phyloP scores from a whole-genome alignment of 2,888 invertebrate genomes.

The Macrostomum cliftonense region DNA sequence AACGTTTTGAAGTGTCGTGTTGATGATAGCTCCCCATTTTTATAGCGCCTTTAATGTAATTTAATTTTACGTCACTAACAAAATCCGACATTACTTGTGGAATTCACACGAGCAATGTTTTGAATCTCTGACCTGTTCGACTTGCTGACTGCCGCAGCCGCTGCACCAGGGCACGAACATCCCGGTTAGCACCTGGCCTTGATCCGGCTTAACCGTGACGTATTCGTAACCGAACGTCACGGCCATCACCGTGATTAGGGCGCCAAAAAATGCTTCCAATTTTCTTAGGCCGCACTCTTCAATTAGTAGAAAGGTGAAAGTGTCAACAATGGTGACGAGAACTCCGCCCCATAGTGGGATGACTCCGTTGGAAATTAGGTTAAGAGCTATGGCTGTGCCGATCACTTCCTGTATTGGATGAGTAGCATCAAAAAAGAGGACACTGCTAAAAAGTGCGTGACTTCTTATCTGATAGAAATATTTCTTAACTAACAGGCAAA shows the following conservation, averaged over 20 bases:
- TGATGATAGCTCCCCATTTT: no score
- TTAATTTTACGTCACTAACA: no score
- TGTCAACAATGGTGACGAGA: slow-evolving; percentile 59
- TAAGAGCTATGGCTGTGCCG: slow-evolving; percentile 69
- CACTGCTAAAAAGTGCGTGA: background rate
- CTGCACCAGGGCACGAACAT: slow-evolving; percentile 62
- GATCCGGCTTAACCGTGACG: slow-evolving; percentile 43
- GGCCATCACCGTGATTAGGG: slow-evolving; percentile 61
- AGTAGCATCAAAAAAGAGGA: no score
- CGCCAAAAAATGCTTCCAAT: slow-evolving; percentile 59
- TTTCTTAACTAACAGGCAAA: no score
- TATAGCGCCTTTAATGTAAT: no score
- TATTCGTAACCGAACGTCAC: slow-evolving; percentile 54
- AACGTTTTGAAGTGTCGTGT: no score
- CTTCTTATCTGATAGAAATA: background rate
- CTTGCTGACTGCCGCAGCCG: slow-evolving; percentile 43
- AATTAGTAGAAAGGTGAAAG: slow-evolving; percentile 64
- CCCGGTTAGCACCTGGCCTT: slow-evolving; percentile 51
- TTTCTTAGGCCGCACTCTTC: slow-evolving; percentile 58
- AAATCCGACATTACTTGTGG: no score
- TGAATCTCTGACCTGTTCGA: slow-evolving; percentile 25
- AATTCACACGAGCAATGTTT: no score
- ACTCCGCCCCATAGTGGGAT: slow-evolving; percentile 62
- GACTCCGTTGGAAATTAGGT: slow-evolving; percentile 39
- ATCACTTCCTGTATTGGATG: slow-evolving; percentile 78